phyloP scores from a whole-genome alignment of 2,888 invertebrate genomes.

The Notocelia uddmanniana region DNA sequence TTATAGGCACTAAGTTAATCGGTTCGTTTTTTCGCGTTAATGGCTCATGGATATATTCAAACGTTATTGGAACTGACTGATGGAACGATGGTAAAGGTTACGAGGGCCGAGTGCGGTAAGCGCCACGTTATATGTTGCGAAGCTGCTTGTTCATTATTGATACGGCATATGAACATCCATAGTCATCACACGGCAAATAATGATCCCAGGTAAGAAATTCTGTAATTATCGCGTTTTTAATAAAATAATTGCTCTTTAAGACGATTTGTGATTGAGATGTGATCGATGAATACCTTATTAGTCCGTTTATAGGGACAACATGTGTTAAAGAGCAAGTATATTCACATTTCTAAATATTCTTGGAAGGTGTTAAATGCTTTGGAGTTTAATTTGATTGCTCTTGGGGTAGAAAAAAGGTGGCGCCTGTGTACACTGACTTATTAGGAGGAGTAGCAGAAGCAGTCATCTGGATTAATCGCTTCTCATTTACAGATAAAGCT shows the following conservation, averaged over 20 bases:
- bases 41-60: conserved; percentile 16
- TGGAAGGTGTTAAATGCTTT: conserved; percentile 21
- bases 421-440: not conserved
- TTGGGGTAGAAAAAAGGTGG: conserved; percentile 19
- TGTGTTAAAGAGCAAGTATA: conserved; percentile 3
- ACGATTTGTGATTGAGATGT: conserved; percentile 29
- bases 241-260: conserved; percentile 19
- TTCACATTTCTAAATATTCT: not conserved
- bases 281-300: not conserved
- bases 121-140: conserved; percentile 28
- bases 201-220: conserved; percentile 3
- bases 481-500: not conserved
- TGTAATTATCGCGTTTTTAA: conserved; percentile 23
- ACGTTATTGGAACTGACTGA: conserved; percentile 23
- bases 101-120: conserved; percentile 19
- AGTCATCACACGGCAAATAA: conserved; percentile 13
- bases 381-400: conserved; percentile 2
- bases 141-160: conserved; percentile 20
- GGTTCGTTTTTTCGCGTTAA: conserved; percentile 11
- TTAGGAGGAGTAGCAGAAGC: conserved; percentile 5
- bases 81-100: conserved; percentile 21
- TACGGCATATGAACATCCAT: conserved; percentile 17
- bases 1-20: not conserved
- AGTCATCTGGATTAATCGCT: conserved; percentile 5
- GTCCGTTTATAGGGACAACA: conserved; percentile 2